Percentiles rank a stretch among this genome's conserved stretches.
Conservation (phyloP, 2,113 vertebrate species). For the Calyptomena viridis region DNA sequence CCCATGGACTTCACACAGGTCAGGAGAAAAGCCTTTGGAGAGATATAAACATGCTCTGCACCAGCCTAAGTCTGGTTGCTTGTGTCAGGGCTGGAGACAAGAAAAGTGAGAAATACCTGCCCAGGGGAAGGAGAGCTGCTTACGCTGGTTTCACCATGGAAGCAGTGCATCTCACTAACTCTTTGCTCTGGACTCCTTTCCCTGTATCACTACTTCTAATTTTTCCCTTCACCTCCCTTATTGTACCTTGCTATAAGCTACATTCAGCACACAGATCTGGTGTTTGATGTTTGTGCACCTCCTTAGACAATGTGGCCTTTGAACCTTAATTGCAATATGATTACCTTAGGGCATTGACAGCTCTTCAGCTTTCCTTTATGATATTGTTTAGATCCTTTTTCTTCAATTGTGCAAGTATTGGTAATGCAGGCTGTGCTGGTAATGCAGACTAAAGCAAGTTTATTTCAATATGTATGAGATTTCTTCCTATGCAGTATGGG, state of each 20-base stretch:
- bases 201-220: not conserved
- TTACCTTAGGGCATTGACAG: not conserved
- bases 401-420: not conserved
- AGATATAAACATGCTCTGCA: fast-evolving
- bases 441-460: not conserved
- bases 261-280: not conserved
- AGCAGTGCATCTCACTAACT: not conserved
- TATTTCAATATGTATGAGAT: not conserved
- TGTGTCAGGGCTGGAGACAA: not conserved
- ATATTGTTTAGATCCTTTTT: not conserved
- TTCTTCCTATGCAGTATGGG: not conserved
- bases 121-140: not conserved
- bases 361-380: not conserved
- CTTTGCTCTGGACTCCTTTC: not conserved
- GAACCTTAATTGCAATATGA: not conserved
- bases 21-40: not conserved
- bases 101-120: not conserved
- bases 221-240: not conserved
- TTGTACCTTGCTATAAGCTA: not conserved
- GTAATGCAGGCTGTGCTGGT: not conserved
- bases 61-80: not conserved
- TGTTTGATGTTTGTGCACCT: not conserved
- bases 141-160: not conserved
- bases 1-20: fast-evolving
- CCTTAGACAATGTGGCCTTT: not conserved